Conservation (phyloP, 2,113 vertebrate genomes). For the Oplegnathus fasciatus region DNA sequence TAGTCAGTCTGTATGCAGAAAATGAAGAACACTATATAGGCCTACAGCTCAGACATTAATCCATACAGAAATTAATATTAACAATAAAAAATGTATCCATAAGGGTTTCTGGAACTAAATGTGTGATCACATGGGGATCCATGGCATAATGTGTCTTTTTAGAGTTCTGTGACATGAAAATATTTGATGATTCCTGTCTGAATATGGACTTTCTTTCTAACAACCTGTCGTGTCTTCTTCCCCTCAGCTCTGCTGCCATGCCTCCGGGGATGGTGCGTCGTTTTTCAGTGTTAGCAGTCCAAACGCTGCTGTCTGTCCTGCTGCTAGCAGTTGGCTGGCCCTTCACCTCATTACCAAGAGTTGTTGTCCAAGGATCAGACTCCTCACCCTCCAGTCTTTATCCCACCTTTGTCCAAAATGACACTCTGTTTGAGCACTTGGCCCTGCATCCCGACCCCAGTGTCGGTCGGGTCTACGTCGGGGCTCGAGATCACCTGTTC, state of each 20-base stretch:
- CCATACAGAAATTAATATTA: not conserved
- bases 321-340: slow-evolving; percentile 82
- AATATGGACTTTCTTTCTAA: not conserved
- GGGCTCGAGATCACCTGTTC: slow-evolving; percentile 93
- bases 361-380: slow-evolving; percentile 71
- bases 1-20: not conserved
- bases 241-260: slow-evolving; percentile 91
- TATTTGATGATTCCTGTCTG: not conserved
- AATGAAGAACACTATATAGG: not conserved
- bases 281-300: slow-evolving; percentile 66
- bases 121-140: not conserved
- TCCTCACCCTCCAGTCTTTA: slow-evolving; percentile 51
- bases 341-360: slow-evolving; percentile 61
- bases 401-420: slow-evolving; percentile 86
- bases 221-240: slow-evolving; percentile 4
- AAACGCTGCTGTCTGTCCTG: slow-evolving; percentile 62
- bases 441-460: slow-evolving; percentile 89
- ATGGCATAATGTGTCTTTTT: not conserved
- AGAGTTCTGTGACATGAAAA: not conserved
- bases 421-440: slow-evolving; percentile 92
- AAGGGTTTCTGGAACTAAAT: not conserved
- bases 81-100: not conserved
- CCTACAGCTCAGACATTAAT: no score
- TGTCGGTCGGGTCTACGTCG: slow-evolving; percentile 91
- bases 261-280: slow-evolving; percentile 87